Conservation (phyloP, 2,888 invertebrate species). For the Heteromurus nitidus region DNA sequence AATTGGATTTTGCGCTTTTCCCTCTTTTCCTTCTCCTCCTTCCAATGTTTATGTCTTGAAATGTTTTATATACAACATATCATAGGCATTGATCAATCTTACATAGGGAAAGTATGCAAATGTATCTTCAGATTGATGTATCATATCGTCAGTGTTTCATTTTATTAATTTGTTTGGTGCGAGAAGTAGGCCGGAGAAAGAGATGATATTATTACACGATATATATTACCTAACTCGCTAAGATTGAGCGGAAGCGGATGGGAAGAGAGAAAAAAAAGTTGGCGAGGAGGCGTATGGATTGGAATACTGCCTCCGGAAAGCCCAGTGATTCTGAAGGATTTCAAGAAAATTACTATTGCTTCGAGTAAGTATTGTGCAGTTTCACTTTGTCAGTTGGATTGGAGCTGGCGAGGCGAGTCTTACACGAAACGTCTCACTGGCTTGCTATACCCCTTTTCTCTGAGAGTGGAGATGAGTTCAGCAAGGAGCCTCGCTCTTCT, state of each 20-base stretch:
- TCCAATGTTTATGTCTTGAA: not conserved
- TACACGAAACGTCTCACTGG: no score
- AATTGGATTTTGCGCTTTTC: slow-evolving; percentile 58
- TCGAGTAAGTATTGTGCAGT: not conserved
- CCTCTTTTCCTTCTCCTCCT: not conserved
- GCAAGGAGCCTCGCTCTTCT: not conserved
- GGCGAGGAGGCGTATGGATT: no score
- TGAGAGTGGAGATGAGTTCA: no score
- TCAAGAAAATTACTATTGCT: slow-evolving; percentile 43
- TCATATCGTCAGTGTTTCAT: not conserved
- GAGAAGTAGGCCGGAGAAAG: no score
- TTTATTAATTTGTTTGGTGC: slow-evolving; percentile 23
- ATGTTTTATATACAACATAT: not conserved
- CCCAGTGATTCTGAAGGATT: slow-evolving; percentile 29
- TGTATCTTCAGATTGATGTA: no score
- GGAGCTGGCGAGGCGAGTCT: not conserved
- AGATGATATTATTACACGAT: no score
- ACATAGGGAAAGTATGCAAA: no score
- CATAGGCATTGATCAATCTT: not conserved
- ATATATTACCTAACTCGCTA: no score
- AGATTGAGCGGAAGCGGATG: no score
- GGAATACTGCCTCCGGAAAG: no score
- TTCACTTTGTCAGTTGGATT: not conserved
- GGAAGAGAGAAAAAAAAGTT: no score
- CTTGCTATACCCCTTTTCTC: no score